Evolutionary conservation across 2,888 invertebrate genomes (phyloP), one percentile per base, ranked within the genome.

Genomic region (Carcina quercana): DNA sequence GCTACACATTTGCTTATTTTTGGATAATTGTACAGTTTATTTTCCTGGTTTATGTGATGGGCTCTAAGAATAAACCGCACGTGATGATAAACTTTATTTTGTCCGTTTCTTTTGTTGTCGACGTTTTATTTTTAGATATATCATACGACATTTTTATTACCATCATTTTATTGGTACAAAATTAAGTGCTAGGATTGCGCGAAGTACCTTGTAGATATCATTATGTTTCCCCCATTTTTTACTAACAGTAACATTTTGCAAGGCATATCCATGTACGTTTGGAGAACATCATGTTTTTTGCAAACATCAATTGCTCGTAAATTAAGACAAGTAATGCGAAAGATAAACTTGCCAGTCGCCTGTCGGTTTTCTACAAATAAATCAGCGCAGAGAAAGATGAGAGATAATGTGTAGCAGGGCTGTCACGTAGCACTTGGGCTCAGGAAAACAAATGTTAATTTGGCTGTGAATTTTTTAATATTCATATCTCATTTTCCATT

Each of bases 11-110:
- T n/a, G n/a, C 49, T 48, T 42, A 40, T 43, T 52, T 55, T 61
- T 51, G 46, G 45, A 51, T 63, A 62, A 65, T 65, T 66, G 63
- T 53, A 51, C 50, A 45, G 46, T 57, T 58, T 52, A 50, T 55
- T 50, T 56, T 35, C 49, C 36, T n/a, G n/a, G 35, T 43, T 44
- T 26, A 21, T 20, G 11, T 17, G 28, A 26, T 34, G 31, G n/a
- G 42, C 36, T 40, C 37, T 27, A 37, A 40, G 34, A 46, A 43
- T 43, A 43, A 32, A 30, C 17, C 21, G 35, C 35, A 41, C 37
- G 32, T 37, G 36, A 37, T 27, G 15, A 12, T 12, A 12, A 19
- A 19, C 19, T 13, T 28, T 19, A 13, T 19, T 19, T 8, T 28
- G 19, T n/a, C 17, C n/a, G 19, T n/a, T n/a, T n/a, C n/a, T 8